Evolutionary conservation across 1,140 invertebrate species (phyloP), one percentile per base, ranked within the genome.

Genomic region (Trachymyrmex cornetzi): DNA sequence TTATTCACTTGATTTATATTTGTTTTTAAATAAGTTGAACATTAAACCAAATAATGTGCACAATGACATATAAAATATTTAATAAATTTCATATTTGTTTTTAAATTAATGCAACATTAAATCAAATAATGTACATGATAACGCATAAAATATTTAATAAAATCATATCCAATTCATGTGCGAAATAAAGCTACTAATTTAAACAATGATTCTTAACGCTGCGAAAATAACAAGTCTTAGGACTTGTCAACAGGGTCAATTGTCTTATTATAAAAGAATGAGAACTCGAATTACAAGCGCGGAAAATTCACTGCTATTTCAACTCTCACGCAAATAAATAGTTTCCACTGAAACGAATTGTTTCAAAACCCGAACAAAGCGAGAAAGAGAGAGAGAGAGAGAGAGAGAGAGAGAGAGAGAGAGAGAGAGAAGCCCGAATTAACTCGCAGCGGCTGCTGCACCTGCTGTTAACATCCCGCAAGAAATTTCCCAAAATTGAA

Each of bases 401-500:
- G 16, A 53, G 30, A 3, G 34, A 9, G 24, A n/a, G 24, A 30
- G 30, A 55, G 53, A 53, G 50, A 53, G 50, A 53, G 34, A 48
- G 4, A 16, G 50, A 16, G 14, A 53, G 30, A 3, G 16, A 12
- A 61, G 30, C 12, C 27, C n/a, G 80, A 84, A 74, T 84, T 84
- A 75, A 84, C 72, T 84, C 38, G 80, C 67, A 48, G 11, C 24
- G 38, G 67, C 30, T 61, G 67, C 44, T 48, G 69, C 80, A 75
- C 80, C 80, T 84, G 80, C 80, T 84, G 80, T 84, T 84, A 84
- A 84, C 80, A 74, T 34, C 22, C 38, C 55, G 55, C 80, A 84
- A 84, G 80, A 84, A 84, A 84, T 84, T 84, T 82, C 53, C 34
- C 80, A 82, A 74, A 82, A 81, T 81, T 81, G 79, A 81, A 34